Percentiles rank a stretch among this genome's conserved stretches.
These are phyloP conservation scores for Rhagonycha fulva DNA, from an alignment of 2,888 invertebrate genomes.

Conservation along the genomic window DNA sequence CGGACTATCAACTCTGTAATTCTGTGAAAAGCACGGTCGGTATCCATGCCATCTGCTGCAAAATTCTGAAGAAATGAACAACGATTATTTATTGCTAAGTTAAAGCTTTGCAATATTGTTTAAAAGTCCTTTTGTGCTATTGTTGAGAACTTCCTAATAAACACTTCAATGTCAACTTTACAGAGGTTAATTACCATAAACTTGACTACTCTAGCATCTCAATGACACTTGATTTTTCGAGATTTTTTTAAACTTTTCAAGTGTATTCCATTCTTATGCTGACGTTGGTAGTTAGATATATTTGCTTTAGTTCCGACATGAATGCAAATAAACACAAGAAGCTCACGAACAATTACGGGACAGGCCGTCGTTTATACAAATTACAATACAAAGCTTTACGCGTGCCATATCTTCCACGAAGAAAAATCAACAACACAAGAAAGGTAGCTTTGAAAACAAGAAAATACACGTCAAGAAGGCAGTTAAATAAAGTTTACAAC, in stretches of 20 bases:
- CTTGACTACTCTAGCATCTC: background rate
- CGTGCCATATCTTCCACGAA: constrained; percentile 11
- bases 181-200: background rate
- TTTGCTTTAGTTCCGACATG: constrained; percentile 6
- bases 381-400: constrained; percentile 16
- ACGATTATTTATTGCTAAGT: no score
- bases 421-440: constrained; percentile 3
- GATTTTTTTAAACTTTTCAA: background rate
- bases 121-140: background rate
- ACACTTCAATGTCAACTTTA: background rate
- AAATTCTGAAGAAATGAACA: no score
- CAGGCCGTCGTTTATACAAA: constrained; percentile 15
- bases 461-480: background rate
- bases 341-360: constrained; percentile 5
- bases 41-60: no score
- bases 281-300: background rate
- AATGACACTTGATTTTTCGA: background rate
- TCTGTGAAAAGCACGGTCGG: no score
- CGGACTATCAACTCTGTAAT: no score
- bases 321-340: background rate
- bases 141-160: background rate
- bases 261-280: background rate
- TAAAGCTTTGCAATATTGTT: background rate
- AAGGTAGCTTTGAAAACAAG: constrained; percentile 3
- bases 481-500: background rate